phyloP scores from a whole-genome alignment of 2,888 invertebrate species.

The Yponomeuta evonymella region DNA sequence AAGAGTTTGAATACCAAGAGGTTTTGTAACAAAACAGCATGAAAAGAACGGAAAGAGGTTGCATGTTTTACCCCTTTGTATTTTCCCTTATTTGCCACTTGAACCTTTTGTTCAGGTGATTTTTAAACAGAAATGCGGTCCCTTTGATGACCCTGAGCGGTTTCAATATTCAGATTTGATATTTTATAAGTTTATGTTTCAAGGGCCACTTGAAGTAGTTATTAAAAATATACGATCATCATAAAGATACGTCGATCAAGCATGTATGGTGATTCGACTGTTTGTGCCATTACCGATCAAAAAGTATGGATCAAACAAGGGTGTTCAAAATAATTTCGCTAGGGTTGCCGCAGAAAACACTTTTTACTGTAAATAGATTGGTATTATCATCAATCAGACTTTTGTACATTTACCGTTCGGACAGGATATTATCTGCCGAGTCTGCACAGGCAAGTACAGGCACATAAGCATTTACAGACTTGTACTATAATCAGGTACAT shows the following conservation, averaged over 20 bases:
- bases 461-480: no score
- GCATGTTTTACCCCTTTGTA: slow-evolving; percentile 2
- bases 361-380: not conserved
- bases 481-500: no score
- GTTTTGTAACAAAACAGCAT: slow-evolving; percentile 13
- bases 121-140: not conserved
- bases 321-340: not conserved
- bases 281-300: not conserved
- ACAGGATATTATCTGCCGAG: no score
- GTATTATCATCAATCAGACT: no score
- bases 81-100: slow-evolving; percentile 9
- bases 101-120: not conserved
- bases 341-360: not conserved
- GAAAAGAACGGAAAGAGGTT: slow-evolving; percentile 6
- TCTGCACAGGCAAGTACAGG: no score
- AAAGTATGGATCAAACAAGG: not conserved
- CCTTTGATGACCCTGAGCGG: not conserved
- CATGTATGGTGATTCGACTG: not conserved
- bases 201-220: not conserved
- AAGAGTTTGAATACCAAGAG: slow-evolving; percentile 11
- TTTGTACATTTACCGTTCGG: no score
- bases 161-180: not conserved
- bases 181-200: not conserved
- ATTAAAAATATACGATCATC: not conserved
- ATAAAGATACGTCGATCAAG: not conserved